Base-by-base conservation (phyloP, 2,888 invertebrate genomes). In the Drosophila nr. perissopoda region DNA sequence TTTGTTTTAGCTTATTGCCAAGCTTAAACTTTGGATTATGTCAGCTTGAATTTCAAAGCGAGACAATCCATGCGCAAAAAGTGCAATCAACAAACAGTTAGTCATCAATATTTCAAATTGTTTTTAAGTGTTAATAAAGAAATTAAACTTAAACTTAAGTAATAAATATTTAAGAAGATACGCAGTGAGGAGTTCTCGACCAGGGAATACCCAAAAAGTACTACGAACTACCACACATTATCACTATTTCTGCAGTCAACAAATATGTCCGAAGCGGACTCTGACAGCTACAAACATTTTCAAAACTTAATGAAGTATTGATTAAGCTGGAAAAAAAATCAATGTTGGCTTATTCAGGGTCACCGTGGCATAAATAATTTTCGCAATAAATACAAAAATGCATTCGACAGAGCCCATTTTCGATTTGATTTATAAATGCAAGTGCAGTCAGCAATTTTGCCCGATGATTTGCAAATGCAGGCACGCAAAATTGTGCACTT, bases 401-500 rank as follows among this genome's bases (percentile, higher is more conserved):
- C 31, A 53, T 61, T 61, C 18, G 52, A 54, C 48, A 52, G 51
- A n/a, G 66, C 48, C 54, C 62, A 66, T 76, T 61, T 76, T 29
- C 34, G 53, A 58, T 61, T 58, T 66, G 27, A 56, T 52, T 66
- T 40, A 46, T 66, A 36, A 59, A 62, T 40, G 40, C 63, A 70
- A 51, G 54, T 61, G 74, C 71, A 66, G 53, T 72, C 63, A 63
- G 62, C 52, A 56, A 38, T 46, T 74, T 74, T 27, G 25, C 11
- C 56, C 27, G 29, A 52, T 66, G 36, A 54, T 59, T 70, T 40
- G 54, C 60, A 65, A 70, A 27, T 61, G 56, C 65, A 59, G 49
- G 62, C 76, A 76, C 72, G 76, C 76, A 72, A 76, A 76, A 42
- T 56, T 40, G 58, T 76, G 67, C 62, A 72, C 76, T 76, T 76